A percentile compares a stretch with the other conserved stretches of the same genome.
phyloP scores from a whole-genome alignment of 2,888 invertebrate species.

The Drosophila longiperda region DNA sequence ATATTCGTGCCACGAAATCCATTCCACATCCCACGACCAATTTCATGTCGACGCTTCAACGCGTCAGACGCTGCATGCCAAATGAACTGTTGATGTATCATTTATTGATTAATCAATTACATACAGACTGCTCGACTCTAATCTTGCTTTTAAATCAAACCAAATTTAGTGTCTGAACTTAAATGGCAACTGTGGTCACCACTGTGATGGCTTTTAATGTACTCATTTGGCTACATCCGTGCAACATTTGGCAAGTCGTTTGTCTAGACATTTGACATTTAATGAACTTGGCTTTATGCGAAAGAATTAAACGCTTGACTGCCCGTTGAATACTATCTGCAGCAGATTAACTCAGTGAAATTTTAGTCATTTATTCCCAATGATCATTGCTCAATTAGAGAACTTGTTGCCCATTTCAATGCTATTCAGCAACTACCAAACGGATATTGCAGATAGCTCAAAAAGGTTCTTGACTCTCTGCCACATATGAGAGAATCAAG shows the following conservation, averaged over 20 bases:
- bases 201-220: conserved; percentile 29
- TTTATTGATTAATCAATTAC: conserved; percentile 42
- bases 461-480: neutral
- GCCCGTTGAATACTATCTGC: conserved; percentile 2
- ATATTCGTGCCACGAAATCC: conserved; percentile 6
- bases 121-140: conserved; percentile 5
- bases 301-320: conserved; percentile 5
- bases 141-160: conserved; percentile 26
- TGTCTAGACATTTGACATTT: conserved; percentile 53
- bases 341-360: neutral
- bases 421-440: neutral
- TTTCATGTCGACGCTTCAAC: conserved; percentile 54
- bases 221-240: conserved; percentile 26
- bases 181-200: conserved; percentile 11
- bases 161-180: neutral
- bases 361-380: conserved; percentile 9
- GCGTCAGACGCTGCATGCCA: conserved; percentile 42
- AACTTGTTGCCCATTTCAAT: conserved; percentile 8
- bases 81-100: conserved; percentile 57
- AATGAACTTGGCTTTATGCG: conserved; percentile 21
- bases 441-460: neutral
- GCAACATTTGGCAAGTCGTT: conserved; percentile 33
- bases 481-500: neutral
- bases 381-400: neutral
- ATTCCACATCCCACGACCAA: conserved; percentile 6